phyloP scores from a whole-genome alignment of 2,888 invertebrate species.

The Stratiomys singularior region DNA sequence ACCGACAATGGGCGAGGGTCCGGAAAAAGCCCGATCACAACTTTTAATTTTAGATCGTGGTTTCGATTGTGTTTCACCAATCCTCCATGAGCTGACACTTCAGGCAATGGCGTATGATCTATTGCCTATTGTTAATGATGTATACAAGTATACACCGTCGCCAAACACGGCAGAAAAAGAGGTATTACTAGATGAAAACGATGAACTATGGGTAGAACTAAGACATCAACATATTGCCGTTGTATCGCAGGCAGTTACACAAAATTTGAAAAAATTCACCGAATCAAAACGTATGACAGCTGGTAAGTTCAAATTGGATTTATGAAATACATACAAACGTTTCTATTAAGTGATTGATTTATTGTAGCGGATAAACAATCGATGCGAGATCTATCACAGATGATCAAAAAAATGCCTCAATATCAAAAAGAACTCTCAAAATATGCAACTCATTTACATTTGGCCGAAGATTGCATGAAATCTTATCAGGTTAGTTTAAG shows the following conservation, averaged over 20 bases:
- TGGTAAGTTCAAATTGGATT: constrained; percentile 57
- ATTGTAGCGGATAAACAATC: constrained; percentile 82
- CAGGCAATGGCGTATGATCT: constrained; percentile 99
- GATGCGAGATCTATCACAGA: constrained; percentile 96
- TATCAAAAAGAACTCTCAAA: constrained; percentile 99
- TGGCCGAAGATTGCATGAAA: constrained; percentile 99
- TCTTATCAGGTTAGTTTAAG: constrained; percentile 74
- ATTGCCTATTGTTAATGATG: constrained; percentile 97
- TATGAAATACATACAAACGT: neutral
- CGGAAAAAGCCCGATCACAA: constrained; percentile 96
- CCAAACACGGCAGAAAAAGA: constrained; percentile 89
- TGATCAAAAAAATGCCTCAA: constrained; percentile 99
- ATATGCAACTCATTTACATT: constrained; percentile 97
- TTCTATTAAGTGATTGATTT: neutral
- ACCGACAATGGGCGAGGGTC: constrained; percentile 99
- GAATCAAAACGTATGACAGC: constrained; percentile 88
- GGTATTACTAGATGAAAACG: constrained; percentile 97
- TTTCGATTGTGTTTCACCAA: constrained; percentile 97
- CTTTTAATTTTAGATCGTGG: constrained; percentile 96
- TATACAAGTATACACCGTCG: constrained; percentile 96
- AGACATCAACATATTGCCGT: constrained; percentile 99
- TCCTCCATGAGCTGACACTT: constrained; percentile 96
- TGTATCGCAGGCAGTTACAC: constrained; percentile 97
- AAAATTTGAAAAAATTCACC: constrained; percentile 97
- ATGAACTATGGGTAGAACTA: constrained; percentile 97